Evolutionary conservation across 2,797 vertebrate genomes (phyloP).

Genomic region (Hydrophis major): DNA sequence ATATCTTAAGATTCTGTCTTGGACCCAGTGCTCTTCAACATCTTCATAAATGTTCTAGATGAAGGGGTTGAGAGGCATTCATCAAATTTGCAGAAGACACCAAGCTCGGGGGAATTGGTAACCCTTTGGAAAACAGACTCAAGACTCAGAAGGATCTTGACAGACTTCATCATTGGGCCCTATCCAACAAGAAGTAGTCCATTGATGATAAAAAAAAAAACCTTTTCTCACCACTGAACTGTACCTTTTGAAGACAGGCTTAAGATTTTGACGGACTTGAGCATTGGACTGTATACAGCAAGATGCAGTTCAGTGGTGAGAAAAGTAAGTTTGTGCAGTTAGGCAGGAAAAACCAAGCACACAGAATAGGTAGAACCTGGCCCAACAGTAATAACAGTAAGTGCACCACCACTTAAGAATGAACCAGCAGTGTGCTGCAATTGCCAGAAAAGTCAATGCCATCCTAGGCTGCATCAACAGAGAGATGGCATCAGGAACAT

Average conservation of each 20-base stretch:
- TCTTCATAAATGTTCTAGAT: not conserved
- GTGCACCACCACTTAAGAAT: not conserved
- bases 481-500: not conserved
- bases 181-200: not conserved
- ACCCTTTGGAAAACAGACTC: not conserved
- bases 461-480: not conserved
- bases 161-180: not conserved
- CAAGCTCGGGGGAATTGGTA: not conserved
- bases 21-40: not conserved
- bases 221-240: not conserved
- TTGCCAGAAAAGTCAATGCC: not conserved
- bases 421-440: not conserved
- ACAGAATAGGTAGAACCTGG: not conserved
- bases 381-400: not conserved
- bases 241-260: not conserved
- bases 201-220: not conserved
- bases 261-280: not conserved
- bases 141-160: not conserved
- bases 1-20: not conserved
- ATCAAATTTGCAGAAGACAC: not conserved
- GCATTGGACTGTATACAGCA: not conserved
- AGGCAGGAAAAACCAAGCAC: not conserved
- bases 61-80: not conserved
- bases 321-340: not conserved
- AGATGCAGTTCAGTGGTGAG: not conserved